Evolutionary conservation across 2,888 invertebrate species (phyloP), one percentile per base, ranked within the genome.

Genomic region (Strigamia transsilvanica): DNA sequence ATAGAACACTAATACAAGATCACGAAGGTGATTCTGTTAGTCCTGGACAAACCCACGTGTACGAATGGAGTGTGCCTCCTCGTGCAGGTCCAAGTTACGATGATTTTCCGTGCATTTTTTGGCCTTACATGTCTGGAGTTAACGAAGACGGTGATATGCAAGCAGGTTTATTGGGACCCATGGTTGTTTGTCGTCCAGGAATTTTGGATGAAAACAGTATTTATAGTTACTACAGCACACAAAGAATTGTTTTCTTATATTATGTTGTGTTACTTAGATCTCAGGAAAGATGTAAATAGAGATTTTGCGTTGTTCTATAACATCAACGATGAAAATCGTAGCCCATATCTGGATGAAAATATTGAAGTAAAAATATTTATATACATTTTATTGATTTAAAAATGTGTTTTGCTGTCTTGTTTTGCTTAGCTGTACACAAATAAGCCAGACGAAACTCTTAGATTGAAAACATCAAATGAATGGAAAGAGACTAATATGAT

Each of bases 331-430:
- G 86, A 86, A 83, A 85, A 85, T 81, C 56, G 84, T 15, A 86
- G 86, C 79, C 85, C 85, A 85, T 86, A 86, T 82, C 82, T 85
- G 13, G 79, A 84, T 15, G 85, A 86, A 42, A 86, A 86, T 82
- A 83, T 85, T 34, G 42, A 82, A 15, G 34, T 79, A 34, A 32
- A 38, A 38, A 38, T 38, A 38, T 1, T 6, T 38, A 7, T 38
- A 38, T 9, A 38, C 6, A 10, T 9, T 38, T 38, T 38, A 9
- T 38, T 38, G 6, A 9, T 38, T 38, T 38, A 27, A 27, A 27
- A 27, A 3, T 27, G 3, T 27, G 27, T 27, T 27, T 27, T 2
- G 10, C 6, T 9, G 10, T 9, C 38, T 10, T 38, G 6, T 38
- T 38, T 38, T 38, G 38, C 2, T 38, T 38, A 46, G 46, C 5